These are phyloP conservation scores for Phodopus roborovskii DNA, from an alignment of 2,113 vertebrate species.

Conservation along the genomic window DNA sequence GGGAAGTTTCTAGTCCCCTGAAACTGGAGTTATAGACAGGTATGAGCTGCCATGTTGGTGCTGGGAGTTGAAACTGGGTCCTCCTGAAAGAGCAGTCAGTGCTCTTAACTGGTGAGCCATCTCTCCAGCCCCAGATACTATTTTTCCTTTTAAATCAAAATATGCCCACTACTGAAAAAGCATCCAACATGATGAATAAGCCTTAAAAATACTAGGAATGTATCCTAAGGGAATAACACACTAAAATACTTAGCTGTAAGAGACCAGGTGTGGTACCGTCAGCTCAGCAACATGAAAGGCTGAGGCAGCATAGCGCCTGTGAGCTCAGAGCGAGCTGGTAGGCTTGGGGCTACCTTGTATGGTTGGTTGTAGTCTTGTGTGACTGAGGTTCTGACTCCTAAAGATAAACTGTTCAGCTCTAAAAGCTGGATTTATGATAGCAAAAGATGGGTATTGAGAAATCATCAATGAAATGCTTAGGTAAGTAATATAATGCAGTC, in stretches of 20 bases:
- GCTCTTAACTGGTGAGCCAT: neutral
- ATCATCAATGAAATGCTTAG: neutral
- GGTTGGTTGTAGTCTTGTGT: neutral
- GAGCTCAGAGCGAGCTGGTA: neutral
- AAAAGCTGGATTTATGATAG: neutral
- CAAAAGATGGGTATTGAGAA: neutral
- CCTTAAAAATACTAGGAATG: conserved; percentile 21
- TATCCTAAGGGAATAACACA: conserved; percentile 25
- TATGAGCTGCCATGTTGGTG: no score
- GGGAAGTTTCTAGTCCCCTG: no score
- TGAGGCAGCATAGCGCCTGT: neutral
- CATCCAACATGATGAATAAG: neutral
- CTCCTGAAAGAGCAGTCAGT: no score
- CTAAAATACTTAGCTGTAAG: neutral
- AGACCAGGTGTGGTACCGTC: neutral
- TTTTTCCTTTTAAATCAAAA: neutral
- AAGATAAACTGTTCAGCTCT: neutral
- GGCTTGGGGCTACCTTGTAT: neutral
- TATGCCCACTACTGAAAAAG: neutral
- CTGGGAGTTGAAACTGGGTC: no score
- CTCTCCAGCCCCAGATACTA: neutral
- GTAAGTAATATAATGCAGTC: neutral
- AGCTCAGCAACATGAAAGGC: neutral
- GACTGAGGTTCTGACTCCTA: neutral
- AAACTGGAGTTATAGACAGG: no score